Evolutionary conservation across 2,888 invertebrate species (phyloP), one percentile per base, ranked within the genome.

Genomic region (Eupeodes latifasciatus): DNA sequence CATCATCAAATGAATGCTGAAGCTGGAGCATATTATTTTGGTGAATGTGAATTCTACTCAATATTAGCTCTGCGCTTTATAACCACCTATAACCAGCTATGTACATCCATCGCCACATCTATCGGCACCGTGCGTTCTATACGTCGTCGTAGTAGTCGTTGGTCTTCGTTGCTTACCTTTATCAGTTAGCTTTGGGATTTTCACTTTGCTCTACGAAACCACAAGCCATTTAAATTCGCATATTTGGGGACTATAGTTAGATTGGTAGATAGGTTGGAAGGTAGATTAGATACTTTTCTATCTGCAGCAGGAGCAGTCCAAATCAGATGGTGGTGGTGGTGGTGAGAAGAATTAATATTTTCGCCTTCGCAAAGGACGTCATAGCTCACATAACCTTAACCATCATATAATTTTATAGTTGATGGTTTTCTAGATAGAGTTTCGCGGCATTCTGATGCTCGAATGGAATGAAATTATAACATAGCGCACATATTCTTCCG

Each of bases 181-280:
- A 57, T n/a, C 47, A 11, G 19, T 5, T 47, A 14, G 47, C 12
- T 40, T 36, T 19, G 88, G 85, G 81, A 78, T 85, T 88, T 88
- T 81, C 81, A 77, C 77, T 59, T 78, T 44, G 77, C 78, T 66
- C 6, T 44, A 12, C 75, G 69, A 88, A 88, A 75, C 81, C 85
- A 78, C 88, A 81, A 85, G 75, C 81, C 88, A 88, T 78, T 84
- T 78, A 78, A 88, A 85, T 75, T 88, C 44, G 59, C 76, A 66
- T 78, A 81, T 85, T 85, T 78, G 62, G 81, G 81, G 83, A 82
- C 75, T 74, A 14, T 47, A 47, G 7, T 1, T 40, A 40, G 40
- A 40, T 40, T 27, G 1, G 27, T 27, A 27, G 27, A 40, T 9
- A 40, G 40, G 6, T 40, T 4, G 40, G 40, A 40, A 27, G 27